A percentile compares a stretch with the other conserved stretches of the same genome.
Conservation (phyloP, 1,140 invertebrate species). For the Drosophila virilis region DNA sequence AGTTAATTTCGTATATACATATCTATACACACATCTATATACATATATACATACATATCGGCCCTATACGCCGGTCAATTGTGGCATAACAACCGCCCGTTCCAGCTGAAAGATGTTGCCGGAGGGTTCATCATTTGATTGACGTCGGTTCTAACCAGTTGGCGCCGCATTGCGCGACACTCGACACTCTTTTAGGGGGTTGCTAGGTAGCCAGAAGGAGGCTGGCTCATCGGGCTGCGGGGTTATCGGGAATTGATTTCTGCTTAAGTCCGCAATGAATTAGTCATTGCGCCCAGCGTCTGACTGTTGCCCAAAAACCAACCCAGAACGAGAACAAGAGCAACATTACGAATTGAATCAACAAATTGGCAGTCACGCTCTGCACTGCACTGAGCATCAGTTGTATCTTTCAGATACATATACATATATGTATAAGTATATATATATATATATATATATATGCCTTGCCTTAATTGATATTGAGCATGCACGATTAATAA, state of each 20-base stretch:
- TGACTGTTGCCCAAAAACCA: neutral
- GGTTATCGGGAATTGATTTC: conserved; percentile 64
- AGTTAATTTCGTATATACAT: neutral
- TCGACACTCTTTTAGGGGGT: neutral
- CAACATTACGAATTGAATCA: conserved; percentile 17
- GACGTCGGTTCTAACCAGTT: conserved; percentile 65
- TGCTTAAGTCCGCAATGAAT: conserved; percentile 49
- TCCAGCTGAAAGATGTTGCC: conserved; percentile 36
- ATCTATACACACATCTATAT: neutral
- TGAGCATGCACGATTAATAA: conserved; percentile 64
- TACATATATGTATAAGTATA: neutral
- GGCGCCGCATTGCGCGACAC: conserved; percentile 20
- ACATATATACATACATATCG: conserved; percentile 1
- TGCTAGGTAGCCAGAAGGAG: neutral
- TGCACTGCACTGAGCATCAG: conserved; percentile 5
- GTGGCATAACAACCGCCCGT: conserved; percentile 16
- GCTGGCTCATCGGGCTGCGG: neutral
- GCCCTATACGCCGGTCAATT: conserved; percentile 34
- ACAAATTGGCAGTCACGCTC: conserved; percentile 15
- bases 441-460: neutral
- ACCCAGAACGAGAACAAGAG: conserved; percentile 7
- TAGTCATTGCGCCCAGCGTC: conserved; percentile 54
- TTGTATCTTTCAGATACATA: conserved; percentile 13
- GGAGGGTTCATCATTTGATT: conserved; percentile 54
- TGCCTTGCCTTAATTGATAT: conserved; percentile 63